Percentiles rank a stretch among this genome's conserved stretches.
These are phyloP conservation scores for Australoheros scitulus DNA, from an alignment of 2,113 vertebrate species.

Conservation along the genomic window DNA sequence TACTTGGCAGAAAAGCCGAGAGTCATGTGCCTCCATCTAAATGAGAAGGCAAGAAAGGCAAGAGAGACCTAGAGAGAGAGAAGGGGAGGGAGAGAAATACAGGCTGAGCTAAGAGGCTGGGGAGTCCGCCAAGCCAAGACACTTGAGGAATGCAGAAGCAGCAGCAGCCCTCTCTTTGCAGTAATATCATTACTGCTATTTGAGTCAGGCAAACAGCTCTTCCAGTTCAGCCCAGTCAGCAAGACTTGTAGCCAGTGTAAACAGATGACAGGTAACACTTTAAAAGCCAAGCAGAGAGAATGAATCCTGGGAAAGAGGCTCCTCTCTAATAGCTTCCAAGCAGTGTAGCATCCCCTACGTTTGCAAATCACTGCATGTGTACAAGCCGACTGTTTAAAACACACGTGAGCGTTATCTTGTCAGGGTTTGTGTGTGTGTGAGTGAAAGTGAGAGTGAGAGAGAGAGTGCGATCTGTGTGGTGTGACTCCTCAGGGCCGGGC, in stretches of 20 bases:
- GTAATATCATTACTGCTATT: constrained; percentile 40
- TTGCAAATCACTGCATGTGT: not conserved
- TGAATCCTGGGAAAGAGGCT: not conserved
- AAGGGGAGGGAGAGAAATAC: constrained; percentile 23
- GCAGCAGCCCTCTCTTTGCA: constrained; percentile 28
- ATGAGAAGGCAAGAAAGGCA: constrained; percentile 59
- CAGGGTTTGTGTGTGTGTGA: not conserved
- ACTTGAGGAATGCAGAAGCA: constrained; percentile 72
- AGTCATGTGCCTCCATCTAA: constrained; percentile 76
- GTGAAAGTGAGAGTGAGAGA: not conserved
- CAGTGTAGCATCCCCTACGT: not conserved
- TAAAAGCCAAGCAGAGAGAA: not conserved
- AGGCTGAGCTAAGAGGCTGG: constrained; percentile 57
- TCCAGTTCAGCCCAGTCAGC: constrained; percentile 44
- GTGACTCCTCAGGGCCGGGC: constrained; percentile 48
- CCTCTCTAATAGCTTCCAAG: not conserved
- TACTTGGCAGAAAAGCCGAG: constrained; percentile 55
- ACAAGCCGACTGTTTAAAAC: not conserved
- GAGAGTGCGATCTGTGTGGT: constrained; percentile 25
- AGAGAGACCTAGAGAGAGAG: constrained; percentile 28
- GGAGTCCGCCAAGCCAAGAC: constrained; percentile 64
- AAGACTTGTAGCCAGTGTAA: constrained; percentile 36
- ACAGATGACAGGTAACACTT: constrained; percentile 34
- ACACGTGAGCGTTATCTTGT: constrained; percentile 9
- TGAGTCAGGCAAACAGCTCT: constrained; percentile 54